These are phyloP conservation scores for Turritopsis rubra DNA, from an alignment of 30 jellyfish, hydroid and myxozoan species.

Conservation along the genomic window DNA sequence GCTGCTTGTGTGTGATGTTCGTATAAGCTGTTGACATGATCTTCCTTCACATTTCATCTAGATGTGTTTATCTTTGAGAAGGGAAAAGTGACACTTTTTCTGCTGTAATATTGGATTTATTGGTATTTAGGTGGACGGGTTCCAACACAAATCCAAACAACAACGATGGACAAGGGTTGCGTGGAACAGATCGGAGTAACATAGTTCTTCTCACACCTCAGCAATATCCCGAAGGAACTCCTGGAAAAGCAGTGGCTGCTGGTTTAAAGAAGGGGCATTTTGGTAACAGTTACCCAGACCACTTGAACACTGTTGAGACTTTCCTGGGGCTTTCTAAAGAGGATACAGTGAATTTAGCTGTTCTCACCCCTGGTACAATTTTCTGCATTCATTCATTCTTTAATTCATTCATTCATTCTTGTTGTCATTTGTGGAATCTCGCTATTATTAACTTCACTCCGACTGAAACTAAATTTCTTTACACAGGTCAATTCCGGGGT, in stretches of 20 bases:
- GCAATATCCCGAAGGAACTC: slow-evolving; percentile 44
- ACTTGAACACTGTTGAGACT: slow-evolving; percentile 29
- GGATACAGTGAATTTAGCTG: slow-evolving; percentile 61
- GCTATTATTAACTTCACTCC: too few relatives aligned
- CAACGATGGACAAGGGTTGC: slow-evolving; percentile 87
- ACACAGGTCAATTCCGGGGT: slow-evolving; percentile 25
- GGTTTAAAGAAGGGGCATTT: slow-evolving; percentile 51
- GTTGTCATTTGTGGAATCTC: background rate
- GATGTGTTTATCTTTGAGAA: too few relatives aligned
- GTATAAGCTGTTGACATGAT: too few relatives aligned
- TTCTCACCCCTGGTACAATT: slow-evolving; percentile 64
- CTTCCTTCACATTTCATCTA: too few relatives aligned
- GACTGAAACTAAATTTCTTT: background rate
- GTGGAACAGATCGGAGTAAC: slow-evolving; percentile 77
- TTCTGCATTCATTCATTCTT: background rate
- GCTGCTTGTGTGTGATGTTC: too few relatives aligned
- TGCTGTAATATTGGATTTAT: too few relatives aligned
- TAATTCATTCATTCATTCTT: too few relatives aligned
- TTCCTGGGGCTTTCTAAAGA: slow-evolving; percentile 45
- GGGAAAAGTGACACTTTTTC: too few relatives aligned
- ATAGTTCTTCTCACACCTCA: slow-evolving; percentile 47
- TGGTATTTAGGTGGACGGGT: slow-evolving; percentile 81
- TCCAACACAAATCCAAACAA: slow-evolving; percentile 75
- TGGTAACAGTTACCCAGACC: slow-evolving; percentile 77
- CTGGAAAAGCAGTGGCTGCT: slow-evolving; percentile 29